Evolutionary conservation across 2,888 invertebrate genomes (phyloP).

Genomic region (Rhaphigaster nebulosa): DNA sequence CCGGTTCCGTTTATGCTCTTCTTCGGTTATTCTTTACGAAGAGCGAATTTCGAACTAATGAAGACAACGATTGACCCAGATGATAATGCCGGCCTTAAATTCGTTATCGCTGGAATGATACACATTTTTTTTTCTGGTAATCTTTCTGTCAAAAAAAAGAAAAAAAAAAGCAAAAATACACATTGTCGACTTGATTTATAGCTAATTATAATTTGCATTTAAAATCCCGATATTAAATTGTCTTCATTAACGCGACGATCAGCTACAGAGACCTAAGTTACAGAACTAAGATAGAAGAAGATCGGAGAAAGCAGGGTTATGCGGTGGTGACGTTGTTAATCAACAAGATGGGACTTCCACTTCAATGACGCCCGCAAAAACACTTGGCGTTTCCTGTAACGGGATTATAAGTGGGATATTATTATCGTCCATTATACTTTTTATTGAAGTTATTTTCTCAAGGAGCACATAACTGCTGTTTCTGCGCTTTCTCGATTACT

Average conservation of each 20-base stretch:
- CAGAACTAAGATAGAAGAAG: background rate
- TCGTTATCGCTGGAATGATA: slow-evolving; percentile 9
- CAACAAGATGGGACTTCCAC: background rate
- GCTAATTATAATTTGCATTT: background rate
- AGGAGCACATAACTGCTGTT: background rate
- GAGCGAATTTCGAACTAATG: slow-evolving; percentile 15
- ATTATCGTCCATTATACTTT: slow-evolving; percentile 7
- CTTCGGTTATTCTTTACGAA: slow-evolving; percentile 5
- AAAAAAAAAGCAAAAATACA: background rate
- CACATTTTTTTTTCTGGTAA: background rate
- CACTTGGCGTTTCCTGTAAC: slow-evolving; percentile 3
- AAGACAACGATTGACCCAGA: slow-evolving; percentile 32
- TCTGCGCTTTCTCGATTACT: slow-evolving; percentile 10
- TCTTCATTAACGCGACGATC: background rate
- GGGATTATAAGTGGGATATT: slow-evolving; percentile 19
- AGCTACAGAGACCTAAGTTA: background rate
- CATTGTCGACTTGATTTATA: background rate
- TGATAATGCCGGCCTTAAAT: background rate
- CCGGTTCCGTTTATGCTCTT: slow-evolving; percentile 30
- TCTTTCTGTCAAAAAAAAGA: background rate
- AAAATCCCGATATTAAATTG: background rate
- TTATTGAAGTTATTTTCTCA: slow-evolving; percentile 12
- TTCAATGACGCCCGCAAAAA: background rate
- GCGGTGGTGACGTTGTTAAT: background rate
- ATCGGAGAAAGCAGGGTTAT: background rate